A percentile compares a stretch with the other conserved stretches of the same genome.
These are phyloP conservation scores for Etheostoma cragini DNA, from an alignment of 2,113 vertebrate species.

Conservation along the genomic window DNA sequence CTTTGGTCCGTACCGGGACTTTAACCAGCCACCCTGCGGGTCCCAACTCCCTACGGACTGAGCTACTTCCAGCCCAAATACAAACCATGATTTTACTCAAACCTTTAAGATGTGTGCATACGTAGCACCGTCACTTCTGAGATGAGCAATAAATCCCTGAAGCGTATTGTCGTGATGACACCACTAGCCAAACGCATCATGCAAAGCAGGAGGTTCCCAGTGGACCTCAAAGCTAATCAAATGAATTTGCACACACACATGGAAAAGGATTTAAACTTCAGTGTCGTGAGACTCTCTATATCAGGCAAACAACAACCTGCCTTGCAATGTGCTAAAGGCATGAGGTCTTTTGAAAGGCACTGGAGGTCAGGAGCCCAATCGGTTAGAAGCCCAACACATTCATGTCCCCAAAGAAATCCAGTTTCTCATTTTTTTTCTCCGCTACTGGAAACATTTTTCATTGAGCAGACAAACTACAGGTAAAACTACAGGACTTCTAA, in stretches of 20 bases:
- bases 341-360: background rate
- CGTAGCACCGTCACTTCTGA: background rate
- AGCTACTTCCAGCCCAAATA: background rate
- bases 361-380: background rate
- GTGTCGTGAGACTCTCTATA: background rate
- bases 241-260: constrained; percentile 48
- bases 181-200: background rate
- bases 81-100: background rate
- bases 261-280: background rate
- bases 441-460: background rate
- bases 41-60: too few species aligned
- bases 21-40: too few species aligned
- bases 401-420: constrained; percentile 19
- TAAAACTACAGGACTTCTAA: constrained; percentile 1
- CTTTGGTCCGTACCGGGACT: too few species aligned
- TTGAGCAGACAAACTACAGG: background rate
- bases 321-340: background rate
- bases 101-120: background rate
- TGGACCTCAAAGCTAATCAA: background rate
- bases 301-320: background rate
- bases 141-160: constrained; percentile 9
- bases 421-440: background rate
- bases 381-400: background rate
- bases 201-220: background rate
- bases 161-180: constrained; percentile 10